Conservation (phyloP, 2,797 vertebrate genomes). For the Xenops minutus region DNA sequence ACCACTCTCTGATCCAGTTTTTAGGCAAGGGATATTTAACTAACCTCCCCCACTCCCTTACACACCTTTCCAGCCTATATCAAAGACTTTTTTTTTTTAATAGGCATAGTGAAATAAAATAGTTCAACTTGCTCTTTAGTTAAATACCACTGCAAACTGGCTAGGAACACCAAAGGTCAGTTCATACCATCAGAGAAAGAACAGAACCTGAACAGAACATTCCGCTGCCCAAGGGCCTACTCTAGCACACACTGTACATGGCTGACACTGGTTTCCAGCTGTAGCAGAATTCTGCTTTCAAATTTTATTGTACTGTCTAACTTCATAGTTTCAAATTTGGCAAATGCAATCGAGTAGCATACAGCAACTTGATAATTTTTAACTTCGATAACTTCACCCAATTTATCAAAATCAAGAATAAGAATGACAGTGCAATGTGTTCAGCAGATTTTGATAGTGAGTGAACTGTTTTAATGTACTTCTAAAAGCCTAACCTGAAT, state of each 20-base stretch:
- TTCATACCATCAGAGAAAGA: background rate
- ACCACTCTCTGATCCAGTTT: background rate
- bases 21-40: background rate
- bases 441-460: background rate
- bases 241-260: fast-evolving
- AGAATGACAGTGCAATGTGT: background rate
- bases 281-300: background rate
- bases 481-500: background rate
- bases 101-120: background rate
- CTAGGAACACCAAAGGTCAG: background rate
- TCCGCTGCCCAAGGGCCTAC: background rate
- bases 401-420: background rate
- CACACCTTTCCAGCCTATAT: background rate
- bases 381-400: background rate
- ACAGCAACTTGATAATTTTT: background rate
- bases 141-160: background rate
- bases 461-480: background rate
- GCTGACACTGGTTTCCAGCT: background rate
- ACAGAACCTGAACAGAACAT: background rate
- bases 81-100: background rate
- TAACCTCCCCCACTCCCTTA: background rate
- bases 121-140: background rate
- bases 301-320: background rate
- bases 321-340: background rate
- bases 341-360: background rate